phyloP scores from a whole-genome alignment of 2,888 invertebrate genomes.

The Gryllus longicercus region DNA sequence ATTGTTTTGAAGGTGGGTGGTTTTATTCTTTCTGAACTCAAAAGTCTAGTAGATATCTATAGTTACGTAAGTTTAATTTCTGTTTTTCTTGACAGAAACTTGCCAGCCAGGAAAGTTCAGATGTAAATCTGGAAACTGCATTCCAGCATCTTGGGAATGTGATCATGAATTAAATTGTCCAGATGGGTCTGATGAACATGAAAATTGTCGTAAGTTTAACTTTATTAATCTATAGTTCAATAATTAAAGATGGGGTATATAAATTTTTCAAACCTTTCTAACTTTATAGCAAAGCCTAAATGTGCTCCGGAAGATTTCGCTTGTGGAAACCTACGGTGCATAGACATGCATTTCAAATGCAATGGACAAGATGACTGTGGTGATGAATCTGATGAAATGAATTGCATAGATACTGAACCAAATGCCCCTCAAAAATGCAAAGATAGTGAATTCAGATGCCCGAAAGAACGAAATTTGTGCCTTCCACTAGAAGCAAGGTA shows the following conservation, averaged over 20 bases:
- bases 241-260: no score
- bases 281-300: background rate
- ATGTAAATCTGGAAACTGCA: slow-evolving; percentile 37
- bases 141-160: slow-evolving; percentile 45
- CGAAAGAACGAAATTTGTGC: slow-evolving; percentile 49
- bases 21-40: background rate
- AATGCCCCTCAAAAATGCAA: slow-evolving; percentile 43
- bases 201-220: slow-evolving; percentile 45
- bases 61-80: no score
- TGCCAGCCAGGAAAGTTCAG: slow-evolving; percentile 28
- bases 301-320: slow-evolving; percentile 52
- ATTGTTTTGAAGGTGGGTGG: slow-evolving; percentile 35
- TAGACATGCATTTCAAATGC: slow-evolving; percentile 54
- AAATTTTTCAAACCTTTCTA: background rate
- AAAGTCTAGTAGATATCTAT: no score
- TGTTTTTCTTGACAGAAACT: slow-evolving; percentile 32
- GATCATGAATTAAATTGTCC: slow-evolving; percentile 45
- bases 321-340: slow-evolving; percentile 56
- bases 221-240: no score
- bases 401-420: slow-evolving; percentile 34
- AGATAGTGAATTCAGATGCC: slow-evolving; percentile 52
- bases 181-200: slow-evolving; percentile 50
- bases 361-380: slow-evolving; percentile 57
- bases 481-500: slow-evolving; percentile 42
- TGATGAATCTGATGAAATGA: slow-evolving; percentile 32